Evolutionary conservation across 1,140 invertebrate species (phyloP).

Genomic region (Aphelinus atriplicis): DNA sequence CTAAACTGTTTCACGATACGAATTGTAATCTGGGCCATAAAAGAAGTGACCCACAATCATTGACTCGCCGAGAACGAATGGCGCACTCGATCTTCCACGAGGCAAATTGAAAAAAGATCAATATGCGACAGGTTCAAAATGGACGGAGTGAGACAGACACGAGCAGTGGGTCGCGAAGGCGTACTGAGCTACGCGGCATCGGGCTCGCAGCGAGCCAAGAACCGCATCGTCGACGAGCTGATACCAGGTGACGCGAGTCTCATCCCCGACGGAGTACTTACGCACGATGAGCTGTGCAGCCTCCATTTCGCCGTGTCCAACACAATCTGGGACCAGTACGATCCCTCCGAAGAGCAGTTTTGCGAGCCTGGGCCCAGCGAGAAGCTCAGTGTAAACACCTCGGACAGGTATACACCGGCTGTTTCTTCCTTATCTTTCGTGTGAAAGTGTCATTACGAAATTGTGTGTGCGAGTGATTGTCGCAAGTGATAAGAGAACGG

Average conservation of each 20-base stretch:
- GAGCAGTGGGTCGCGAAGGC: constrained; percentile 61
- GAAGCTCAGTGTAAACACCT: constrained; percentile 43
- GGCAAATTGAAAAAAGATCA: neutral
- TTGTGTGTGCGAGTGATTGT: too few relatives aligned
- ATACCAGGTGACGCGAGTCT: constrained; percentile 65
- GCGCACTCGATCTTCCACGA: neutral
- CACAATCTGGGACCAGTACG: constrained; percentile 65
- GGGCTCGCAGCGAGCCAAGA: constrained; percentile 62
- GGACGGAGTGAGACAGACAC: constrained; percentile 68
- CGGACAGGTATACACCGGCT: too few relatives aligned
- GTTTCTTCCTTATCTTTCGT: too few relatives aligned
- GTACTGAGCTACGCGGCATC: constrained; percentile 42
- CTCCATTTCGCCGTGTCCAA: constrained; percentile 72
- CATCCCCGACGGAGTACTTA: constrained; percentile 60
- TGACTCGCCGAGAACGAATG: too few relatives aligned
- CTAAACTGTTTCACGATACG: too few relatives aligned
- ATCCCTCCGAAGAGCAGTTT: constrained; percentile 64
- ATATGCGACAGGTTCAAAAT: constrained; percentile 66
- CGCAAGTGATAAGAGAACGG: too few relatives aligned
- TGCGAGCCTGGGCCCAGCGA: constrained; percentile 55
- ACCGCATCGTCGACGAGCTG: constrained; percentile 71
- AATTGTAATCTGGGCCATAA: too few relatives aligned
- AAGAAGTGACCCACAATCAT: too few relatives aligned
- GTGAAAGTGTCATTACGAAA: too few relatives aligned
- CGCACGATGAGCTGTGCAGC: constrained; percentile 67